Evolutionary conservation across 1,140 invertebrate genomes (phyloP).

Genomic region (Capitella teleta): DNA sequence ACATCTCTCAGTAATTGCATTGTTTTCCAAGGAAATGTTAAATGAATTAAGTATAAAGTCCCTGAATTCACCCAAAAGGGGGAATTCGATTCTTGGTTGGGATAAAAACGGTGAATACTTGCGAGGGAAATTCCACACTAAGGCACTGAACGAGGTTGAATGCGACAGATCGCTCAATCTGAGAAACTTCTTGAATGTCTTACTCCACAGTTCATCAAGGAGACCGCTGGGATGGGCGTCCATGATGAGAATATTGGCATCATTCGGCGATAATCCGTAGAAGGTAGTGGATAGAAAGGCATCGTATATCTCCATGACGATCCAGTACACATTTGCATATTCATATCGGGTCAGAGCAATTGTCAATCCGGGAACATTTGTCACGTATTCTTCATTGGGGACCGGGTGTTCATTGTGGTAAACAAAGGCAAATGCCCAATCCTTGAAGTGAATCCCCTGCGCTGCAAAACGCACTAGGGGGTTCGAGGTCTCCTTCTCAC

Average conservation of each 20-base stretch:
- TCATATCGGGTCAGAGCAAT: too few species aligned
- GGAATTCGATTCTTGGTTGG: conserved; percentile 13
- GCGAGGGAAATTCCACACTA: conserved; percentile 27
- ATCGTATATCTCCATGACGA: conserved; percentile 33
- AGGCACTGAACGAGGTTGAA: conserved; percentile 13
- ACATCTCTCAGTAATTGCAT: conserved; percentile 9
- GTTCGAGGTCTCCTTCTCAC: too few species aligned
- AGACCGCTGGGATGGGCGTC: conserved; percentile 28
- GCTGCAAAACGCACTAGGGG: too few species aligned
- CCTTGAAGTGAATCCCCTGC: too few species aligned
- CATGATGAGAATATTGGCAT: conserved; percentile 23
- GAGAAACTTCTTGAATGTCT: conserved; percentile 20
- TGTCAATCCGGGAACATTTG: too few species aligned
- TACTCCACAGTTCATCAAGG: conserved; percentile 26
- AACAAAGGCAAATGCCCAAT: too few species aligned
- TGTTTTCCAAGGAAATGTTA: conserved; percentile 11
- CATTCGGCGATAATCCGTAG: conserved; percentile 18
- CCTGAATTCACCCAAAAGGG: conserved; percentile 28
- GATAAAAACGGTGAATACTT: conserved; percentile 29
- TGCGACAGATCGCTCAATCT: conserved; percentile 11
- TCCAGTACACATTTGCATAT: conserved; percentile 37
- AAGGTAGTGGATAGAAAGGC: conserved; percentile 28
- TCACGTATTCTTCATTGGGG: too few species aligned
- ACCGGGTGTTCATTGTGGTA: too few species aligned
- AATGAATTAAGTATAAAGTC: conserved; percentile 33